Evolutionary conservation across 2,888 invertebrate genomes (phyloP).

Genomic region (Tenthredo notha): DNA sequence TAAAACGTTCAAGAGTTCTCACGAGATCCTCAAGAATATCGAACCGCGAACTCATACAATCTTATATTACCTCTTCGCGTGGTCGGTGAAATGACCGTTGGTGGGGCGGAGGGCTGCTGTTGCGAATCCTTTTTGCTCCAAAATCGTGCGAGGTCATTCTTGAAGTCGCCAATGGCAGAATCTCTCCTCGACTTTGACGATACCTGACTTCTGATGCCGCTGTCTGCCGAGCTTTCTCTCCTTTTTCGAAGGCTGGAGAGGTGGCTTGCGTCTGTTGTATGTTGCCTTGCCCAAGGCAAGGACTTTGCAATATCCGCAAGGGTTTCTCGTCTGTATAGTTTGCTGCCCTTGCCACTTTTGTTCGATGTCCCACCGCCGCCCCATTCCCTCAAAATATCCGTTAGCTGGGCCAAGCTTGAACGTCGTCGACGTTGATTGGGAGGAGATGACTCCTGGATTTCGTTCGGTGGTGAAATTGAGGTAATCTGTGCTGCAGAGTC

Average conservation of each 20-base stretch:
- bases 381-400: constrained; percentile 94
- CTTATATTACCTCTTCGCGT: constrained; percentile 70
- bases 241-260: constrained; percentile 82
- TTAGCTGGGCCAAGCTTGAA: constrained; percentile 92
- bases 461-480: constrained; percentile 89
- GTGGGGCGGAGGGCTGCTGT: constrained; percentile 69
- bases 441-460: constrained; percentile 86
- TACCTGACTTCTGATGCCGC: constrained; percentile 85
- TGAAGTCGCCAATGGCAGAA: constrained; percentile 85
- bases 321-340: constrained; percentile 90
- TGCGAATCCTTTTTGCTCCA: constrained; percentile 79
- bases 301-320: constrained; percentile 93
- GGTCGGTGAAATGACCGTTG: constrained; percentile 74
- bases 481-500: constrained; percentile 96
- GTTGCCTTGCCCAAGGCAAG: constrained; percentile 89
- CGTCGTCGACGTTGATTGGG: constrained; percentile 87
- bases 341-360: constrained; percentile 77
- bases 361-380: constrained; percentile 82
- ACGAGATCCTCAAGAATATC: constrained; percentile 1
- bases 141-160: constrained; percentile 85
- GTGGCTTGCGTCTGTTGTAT: constrained; percentile 80
- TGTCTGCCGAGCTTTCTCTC: constrained; percentile 93
- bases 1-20: background rate
- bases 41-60: background rate
- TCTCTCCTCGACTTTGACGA: constrained; percentile 88